Base-by-base conservation (phyloP, 2,888 invertebrate genomes). In the Mesorhabditis spiculigera region DNA sequence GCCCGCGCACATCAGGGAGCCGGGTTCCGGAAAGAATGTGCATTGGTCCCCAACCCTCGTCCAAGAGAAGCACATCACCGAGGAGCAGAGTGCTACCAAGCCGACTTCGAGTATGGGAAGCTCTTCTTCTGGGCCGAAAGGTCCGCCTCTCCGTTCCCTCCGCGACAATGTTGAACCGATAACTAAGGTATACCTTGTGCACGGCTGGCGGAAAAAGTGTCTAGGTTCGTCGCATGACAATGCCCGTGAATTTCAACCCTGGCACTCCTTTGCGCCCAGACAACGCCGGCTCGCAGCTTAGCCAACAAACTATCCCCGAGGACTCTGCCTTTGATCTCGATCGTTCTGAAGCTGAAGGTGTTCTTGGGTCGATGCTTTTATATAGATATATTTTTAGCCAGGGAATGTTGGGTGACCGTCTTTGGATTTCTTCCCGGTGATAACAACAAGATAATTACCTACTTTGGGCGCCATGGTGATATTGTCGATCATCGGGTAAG, bases 101-200 rank as follows among this genome's bases (percentile, higher is more conserved):
- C 58, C 58, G 58, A 50, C 58, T 50, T 50, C 58, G n/a, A 50
- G 58, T 50, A n/a, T n/a, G n/a, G 8, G 8, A 13, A 10, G 10
- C n/a, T 13, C n/a, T n/a, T 50, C 58, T 10, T 10, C 58, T 13
- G 28, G 28, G 28, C 58, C 8, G 10, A 50, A 50, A 50, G 58
- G 58, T 13, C 58, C 58, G 8, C 58, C 58, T 50, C 58, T 50
- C n/a, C 58, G 58, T 50, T 50, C 58, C 8, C 58, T 50, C n/a
- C 58, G 58, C 58, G 58, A 50, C 58, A 50, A 50, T 50, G 58
- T 50, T 50, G 58, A 50, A 50, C 58, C 58, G 58, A 50, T n/a
- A 10, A 50, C 8, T 50, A 50, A 50, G 58, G 58, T 50, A 50
- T 10, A 28, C 28, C 28, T 28, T 28, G 28, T 28, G 1, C 58